phyloP scores from a whole-genome alignment of 2,113 vertebrate species.

The Boulengeromyrus knoepffleri region DNA sequence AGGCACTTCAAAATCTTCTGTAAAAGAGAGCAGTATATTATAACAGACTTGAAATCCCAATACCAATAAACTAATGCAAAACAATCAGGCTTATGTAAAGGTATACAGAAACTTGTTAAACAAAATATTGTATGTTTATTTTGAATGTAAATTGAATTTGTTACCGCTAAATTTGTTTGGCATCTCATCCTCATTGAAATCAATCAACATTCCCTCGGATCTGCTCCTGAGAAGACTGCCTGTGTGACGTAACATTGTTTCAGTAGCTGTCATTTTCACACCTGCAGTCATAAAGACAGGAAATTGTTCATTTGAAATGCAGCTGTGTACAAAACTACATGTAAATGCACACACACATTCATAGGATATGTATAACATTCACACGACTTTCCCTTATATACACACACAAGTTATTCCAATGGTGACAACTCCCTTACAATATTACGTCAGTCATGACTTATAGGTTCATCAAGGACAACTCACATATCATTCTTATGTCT shows the following conservation, averaged over 20 bases:
- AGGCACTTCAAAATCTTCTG: slow-evolving; percentile 41
- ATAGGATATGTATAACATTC: neutral
- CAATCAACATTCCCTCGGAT: slow-evolving; percentile 81
- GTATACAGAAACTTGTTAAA: neutral
- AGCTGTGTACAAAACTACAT: neutral
- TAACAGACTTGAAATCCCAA: neutral
- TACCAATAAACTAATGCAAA: neutral
- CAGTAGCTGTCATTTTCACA: slow-evolving; percentile 68
- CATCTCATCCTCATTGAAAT: slow-evolving; percentile 57
- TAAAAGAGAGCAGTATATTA: slow-evolving; percentile 16
- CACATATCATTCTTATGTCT: neutral
- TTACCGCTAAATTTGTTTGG: slow-evolving; percentile 61
- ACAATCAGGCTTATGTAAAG: neutral
- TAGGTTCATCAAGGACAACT: neutral
- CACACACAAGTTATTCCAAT: neutral
- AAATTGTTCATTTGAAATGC: neutral
- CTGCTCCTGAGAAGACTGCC: slow-evolving; percentile 66
- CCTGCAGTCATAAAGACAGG: slow-evolving; percentile 45
- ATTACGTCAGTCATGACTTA: neutral
- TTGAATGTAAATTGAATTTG: neutral
- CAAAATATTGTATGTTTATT: neutral
- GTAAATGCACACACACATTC: neutral
- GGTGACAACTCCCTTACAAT: neutral
- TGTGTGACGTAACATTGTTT: slow-evolving; percentile 46
- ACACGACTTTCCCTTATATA: neutral